These are phyloP conservation scores for Etheostoma cragini DNA, from an alignment of 2,113 vertebrate species.

Conservation along the genomic window DNA sequence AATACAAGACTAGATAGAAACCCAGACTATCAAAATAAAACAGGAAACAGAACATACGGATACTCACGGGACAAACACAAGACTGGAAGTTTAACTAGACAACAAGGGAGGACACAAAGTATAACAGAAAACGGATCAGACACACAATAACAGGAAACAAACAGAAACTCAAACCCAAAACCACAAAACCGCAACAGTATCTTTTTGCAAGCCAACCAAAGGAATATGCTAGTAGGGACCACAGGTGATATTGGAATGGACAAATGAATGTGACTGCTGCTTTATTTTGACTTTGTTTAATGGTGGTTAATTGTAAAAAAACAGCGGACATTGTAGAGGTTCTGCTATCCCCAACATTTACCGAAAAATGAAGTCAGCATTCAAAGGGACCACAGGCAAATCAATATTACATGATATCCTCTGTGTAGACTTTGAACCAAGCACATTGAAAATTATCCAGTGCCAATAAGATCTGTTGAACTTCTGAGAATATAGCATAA, in stretches of 20 bases:
- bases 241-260: background rate
- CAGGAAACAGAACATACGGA: too few species aligned
- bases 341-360: background rate
- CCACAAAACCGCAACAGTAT: background rate
- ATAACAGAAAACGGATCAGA: too few species aligned
- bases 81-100: too few species aligned
- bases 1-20: too few species aligned
- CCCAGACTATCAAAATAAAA: too few species aligned
- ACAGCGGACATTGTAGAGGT: background rate
- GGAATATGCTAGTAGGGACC: conserved; percentile 5
- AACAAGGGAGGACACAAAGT: too few species aligned
- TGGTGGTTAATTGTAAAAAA: conserved; percentile 22
- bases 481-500: background rate
- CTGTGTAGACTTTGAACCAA: background rate
- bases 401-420: conserved; percentile 1
- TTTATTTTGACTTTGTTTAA: background rate
- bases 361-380: background rate
- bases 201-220: background rate
- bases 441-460: background rate
- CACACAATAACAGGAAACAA: too few species aligned
- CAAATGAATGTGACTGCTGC: background rate
- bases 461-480: background rate
- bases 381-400: background rate
- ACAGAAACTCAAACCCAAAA: too few species aligned
- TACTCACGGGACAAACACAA: too few species aligned